Base-by-base conservation (phyloP, 2,113 vertebrate species). In the Ailurus styani region DNA sequence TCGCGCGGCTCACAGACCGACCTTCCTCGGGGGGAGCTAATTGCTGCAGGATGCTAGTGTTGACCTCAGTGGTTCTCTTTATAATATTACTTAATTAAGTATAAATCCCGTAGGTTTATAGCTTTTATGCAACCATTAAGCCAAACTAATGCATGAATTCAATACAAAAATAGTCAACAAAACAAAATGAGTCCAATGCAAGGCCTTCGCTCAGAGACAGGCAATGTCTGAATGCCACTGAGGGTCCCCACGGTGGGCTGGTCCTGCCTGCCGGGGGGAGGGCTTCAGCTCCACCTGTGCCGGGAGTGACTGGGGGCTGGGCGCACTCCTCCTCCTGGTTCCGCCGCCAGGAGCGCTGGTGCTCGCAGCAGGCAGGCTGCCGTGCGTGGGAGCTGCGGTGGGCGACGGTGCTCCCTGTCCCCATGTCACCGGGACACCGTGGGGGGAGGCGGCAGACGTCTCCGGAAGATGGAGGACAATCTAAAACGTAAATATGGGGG, bases 151-250 rank as follows among this genome's bases (percentile, higher is more conserved):
- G 68, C 29, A 10, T 17, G 85, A 57, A 60, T 94, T 73, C n/a
- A 87, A 72, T 31, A 18, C 60, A 78, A 78, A 89, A 87, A 50
- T 60, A 20, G 78, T 29, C 20, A 9, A 45, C 50, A 52, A 66
- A 83, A 52, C 87, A n/a, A 52, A 87, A 37, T 78, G 40, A 55
- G 21, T 29, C 21, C 21, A 4, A 6, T 23, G 64, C 18, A 14
- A 4, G 5, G 37, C 50, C 13, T 37, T 2, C 0, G 50, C 62
- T 15, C 1, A 47, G 66, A 52, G 17, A 25, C 7, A 0, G n/a
- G 57, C 13, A 0, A 0, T 0, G 14, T 14, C 3, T 23, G 37
- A 18, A 17, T 0, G 37, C 8, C 34, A 25, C 2, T 0, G 34
- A 7, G 7, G 25, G 8, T 9, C 27, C 45, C 31, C 18, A 1